Conservation (phyloP, 2,113 vertebrate genomes). For the Chionodraco myersi region DNA sequence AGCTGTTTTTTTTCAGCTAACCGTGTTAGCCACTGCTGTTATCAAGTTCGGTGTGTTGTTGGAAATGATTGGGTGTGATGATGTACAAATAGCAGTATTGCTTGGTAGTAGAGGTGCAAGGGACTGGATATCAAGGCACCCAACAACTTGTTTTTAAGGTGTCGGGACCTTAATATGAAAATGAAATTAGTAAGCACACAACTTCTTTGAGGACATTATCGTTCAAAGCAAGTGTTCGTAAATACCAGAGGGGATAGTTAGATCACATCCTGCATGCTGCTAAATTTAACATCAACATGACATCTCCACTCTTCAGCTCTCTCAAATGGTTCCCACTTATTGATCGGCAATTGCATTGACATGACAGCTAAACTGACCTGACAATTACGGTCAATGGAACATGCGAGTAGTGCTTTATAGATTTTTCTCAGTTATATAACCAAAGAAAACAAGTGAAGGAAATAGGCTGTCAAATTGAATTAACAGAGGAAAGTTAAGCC, state of each 20-base stretch:
- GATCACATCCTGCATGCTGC: slow-evolving; percentile 6
- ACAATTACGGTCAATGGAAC: slow-evolving; percentile 34
- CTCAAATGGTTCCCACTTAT: slow-evolving; percentile 7
- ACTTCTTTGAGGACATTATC: not conserved
- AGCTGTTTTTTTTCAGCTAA: not conserved
- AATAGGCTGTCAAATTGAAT: slow-evolving; percentile 48
- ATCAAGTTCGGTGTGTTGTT: not conserved
- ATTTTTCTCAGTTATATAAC: slow-evolving; percentile 60
- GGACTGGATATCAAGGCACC: not conserved
- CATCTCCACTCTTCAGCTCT: not conserved
- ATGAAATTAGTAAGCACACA: not conserved
- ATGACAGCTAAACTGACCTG: slow-evolving; percentile 35
- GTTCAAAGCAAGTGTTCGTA: not conserved
- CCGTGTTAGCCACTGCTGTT: not conserved
- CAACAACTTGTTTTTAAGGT: not conserved
- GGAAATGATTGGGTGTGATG: slow-evolving; percentile 33
- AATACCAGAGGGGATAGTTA: not conserved
- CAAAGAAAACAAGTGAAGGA: not conserved
- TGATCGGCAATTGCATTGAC: slow-evolving; percentile 37
- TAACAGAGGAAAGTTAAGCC: slow-evolving; percentile 1
- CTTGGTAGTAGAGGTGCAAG: not conserved
- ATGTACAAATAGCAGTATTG: not conserved
- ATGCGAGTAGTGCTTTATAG: slow-evolving; percentile 15
- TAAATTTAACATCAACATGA: not conserved
- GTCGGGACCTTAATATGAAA: not conserved